Conservation (phyloP, 2,888 invertebrate genomes). For the Gandaritis pyraliata region DNA sequence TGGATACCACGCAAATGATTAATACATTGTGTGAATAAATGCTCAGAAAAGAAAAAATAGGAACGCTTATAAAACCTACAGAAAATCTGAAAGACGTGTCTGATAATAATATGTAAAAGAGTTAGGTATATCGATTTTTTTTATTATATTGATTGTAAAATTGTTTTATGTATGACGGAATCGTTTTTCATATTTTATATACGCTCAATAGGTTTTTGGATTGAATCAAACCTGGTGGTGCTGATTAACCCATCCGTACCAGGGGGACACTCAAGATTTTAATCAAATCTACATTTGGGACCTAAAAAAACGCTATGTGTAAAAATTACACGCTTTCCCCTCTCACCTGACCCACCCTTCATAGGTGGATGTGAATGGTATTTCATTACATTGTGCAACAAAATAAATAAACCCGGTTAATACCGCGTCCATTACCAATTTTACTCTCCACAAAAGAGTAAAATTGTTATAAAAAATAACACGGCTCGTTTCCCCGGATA, state of each 20-base stretch:
- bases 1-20: neutral
- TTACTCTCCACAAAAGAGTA: slow-evolving; percentile 29
- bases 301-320: neutral
- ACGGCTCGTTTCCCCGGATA: slow-evolving; percentile 40
- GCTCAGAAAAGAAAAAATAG: neutral
- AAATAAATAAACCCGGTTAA: slow-evolving; percentile 20
- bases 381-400: slow-evolving; percentile 18
- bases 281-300: too few species aligned
- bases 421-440: slow-evolving; percentile 8
- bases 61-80: too few species aligned
- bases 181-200: too few species aligned
- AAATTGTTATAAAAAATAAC: slow-evolving; percentile 30
- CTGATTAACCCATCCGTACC: too few species aligned
- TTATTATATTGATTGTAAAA: too few species aligned
- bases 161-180: too few species aligned
- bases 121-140: too few species aligned
- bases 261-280: too few species aligned
- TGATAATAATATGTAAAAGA: too few species aligned
- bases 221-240: too few species aligned
- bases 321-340: neutral
- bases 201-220: too few species aligned
- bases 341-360: neutral
- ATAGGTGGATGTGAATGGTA: slow-evolving; percentile 1
- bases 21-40: neutral
- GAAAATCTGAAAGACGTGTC: neutral